Evolutionary conservation across 2,113 vertebrate species (phyloP).

Genomic region (Panthera leo): DNA sequence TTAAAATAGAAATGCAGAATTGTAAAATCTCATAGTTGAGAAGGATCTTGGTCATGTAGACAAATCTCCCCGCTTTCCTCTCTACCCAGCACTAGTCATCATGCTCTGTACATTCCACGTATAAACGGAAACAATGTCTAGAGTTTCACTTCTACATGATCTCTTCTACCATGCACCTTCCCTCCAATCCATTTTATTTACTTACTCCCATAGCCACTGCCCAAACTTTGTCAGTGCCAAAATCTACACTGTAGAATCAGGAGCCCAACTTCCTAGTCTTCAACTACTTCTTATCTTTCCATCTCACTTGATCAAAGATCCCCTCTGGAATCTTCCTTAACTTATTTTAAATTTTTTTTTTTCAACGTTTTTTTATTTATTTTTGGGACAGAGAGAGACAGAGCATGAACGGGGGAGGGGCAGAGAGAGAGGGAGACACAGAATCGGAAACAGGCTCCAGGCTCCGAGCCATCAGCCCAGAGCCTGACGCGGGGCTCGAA

Average conservation of each 20-base stretch:
- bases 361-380: too few species aligned
- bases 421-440: too few species aligned
- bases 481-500: too few species aligned
- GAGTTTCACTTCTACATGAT: background rate
- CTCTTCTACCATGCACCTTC: background rate
- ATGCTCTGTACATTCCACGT: background rate
- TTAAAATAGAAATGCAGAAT: background rate
- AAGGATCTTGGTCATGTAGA: background rate
- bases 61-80: background rate
- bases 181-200: background rate
- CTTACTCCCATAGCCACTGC: background rate
- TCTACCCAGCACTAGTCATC: background rate
- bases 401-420: too few species aligned
- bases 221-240: background rate
- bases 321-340: background rate
- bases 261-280: background rate
- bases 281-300: background rate
- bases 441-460: too few species aligned
- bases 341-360: too few species aligned
- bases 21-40: background rate
- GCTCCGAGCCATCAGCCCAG: too few species aligned
- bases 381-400: too few species aligned
- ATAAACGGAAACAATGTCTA: background rate
- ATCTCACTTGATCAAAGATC: background rate
- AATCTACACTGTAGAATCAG: background rate